Evolutionary conservation across 2,113 vertebrate genomes (phyloP).

Genomic region (Dromiciops gliroides): DNA sequence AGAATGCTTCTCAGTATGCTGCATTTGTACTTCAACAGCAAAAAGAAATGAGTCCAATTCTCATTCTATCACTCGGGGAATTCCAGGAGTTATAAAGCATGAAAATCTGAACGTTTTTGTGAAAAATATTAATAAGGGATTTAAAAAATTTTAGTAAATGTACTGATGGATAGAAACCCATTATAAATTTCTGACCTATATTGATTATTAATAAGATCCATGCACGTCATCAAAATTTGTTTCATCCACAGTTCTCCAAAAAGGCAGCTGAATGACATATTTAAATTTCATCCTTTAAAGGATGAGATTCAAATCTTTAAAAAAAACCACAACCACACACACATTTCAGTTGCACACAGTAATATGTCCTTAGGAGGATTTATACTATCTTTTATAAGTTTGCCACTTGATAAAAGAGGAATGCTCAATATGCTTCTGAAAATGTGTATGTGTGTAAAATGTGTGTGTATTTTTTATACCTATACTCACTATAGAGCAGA

Average conservation of each 20-base stretch:
- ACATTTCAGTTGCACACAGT: not conserved
- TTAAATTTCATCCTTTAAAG: not conserved
- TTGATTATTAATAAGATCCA: constrained; percentile 4
- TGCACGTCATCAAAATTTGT: not conserved
- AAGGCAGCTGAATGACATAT: not conserved
- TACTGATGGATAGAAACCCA: constrained; percentile 60
- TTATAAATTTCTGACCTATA: constrained; percentile 48
- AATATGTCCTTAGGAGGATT: not conserved
- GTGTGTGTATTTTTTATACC: not conserved
- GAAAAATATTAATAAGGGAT: constrained; percentile 33
- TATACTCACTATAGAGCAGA: not conserved
- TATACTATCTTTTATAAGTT: not conserved
- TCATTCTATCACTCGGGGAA: not conserved
- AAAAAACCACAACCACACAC: not conserved
- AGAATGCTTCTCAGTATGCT: not conserved
- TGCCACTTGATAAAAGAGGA: not conserved
- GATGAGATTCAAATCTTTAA: not conserved
- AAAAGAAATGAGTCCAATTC: not conserved
- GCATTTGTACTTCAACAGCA: not conserved
- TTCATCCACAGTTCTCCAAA: not conserved
- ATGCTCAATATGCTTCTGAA: not conserved
- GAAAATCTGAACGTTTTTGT: constrained; percentile 11
- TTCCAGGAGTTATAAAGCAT: not conserved
- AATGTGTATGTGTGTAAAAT: not conserved
- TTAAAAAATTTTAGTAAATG: constrained; percentile 40